Evolutionary conservation across 2,888 invertebrate genomes (phyloP), one percentile per base, ranked within the genome.

Genomic region (Ennomos erosarius): DNA sequence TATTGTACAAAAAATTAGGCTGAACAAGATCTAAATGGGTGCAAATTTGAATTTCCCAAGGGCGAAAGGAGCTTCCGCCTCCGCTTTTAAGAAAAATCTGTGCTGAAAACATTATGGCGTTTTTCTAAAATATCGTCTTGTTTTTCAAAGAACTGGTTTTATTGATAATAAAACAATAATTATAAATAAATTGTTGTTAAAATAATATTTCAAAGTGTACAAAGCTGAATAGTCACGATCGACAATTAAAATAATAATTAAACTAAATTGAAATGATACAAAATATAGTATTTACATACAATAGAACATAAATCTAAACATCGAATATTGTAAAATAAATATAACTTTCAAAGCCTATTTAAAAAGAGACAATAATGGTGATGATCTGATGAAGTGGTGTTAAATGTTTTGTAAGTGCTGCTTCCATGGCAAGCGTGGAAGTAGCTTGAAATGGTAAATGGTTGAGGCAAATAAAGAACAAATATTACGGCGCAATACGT

Each of bases 351-450:
- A 10, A 47, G 36, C n/a, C 38, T 44, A 43, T 10, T 26, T 26
- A 16, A 11, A 5, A 35, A 45, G 45, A 39, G 35, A 39, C 9
- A 36, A 54, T 35, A 6, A 50, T 55, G 56, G 48, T 49, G 55
- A 55, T 64, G 58, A 50, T 44, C 13, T 49, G 55, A 55, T 64
- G 51, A 46, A 52, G 52, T 64, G 64, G 55, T 59, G 59, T 53
- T 53, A 56, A 57, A 53, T 62, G 58, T 67, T 69, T 67, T 58
- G 69, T 73, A 71, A 71, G 62, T 70, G 73, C 68, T 58, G 68
- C 70, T 69, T 55, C 67, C 79, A 78, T 81, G 80, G 70, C 73
- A 79, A 78, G 79, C 77, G 74, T 75, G 73, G 62, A 39, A 43
- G 45, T 67, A 68, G 70, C 68, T 68, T 62, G 57, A 67, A 63